Evolutionary conservation across 2,113 vertebrate species (phyloP), one percentile per base, ranked within the genome.

Genomic region (Dipodomys merriami): DNA sequence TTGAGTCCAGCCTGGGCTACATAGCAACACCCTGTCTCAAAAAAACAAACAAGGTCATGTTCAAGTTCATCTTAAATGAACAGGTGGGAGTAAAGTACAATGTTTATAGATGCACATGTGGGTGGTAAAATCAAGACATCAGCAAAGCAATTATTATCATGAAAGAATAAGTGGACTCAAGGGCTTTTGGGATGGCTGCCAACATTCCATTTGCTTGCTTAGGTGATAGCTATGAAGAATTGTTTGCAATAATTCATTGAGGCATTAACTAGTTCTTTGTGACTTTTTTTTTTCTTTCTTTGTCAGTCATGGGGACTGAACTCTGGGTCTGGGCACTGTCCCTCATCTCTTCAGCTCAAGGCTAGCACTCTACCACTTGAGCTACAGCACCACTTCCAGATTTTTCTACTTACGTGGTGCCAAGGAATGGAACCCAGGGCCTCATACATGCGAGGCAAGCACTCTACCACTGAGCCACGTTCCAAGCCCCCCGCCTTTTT

Each of bases 1-100:
- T 71, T 22, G 29, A 84, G 12, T 49, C 19, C 8, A 72, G 46
- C 83, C 69, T 53, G 33, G 49, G n/a, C 68, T 85, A 72, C 23
- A 64, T 46, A 35, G 30, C 53, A 30, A 71, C 30, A 33, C 13
- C 46, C n/a, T 72, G 46, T 72, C 53, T 85, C n/a, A 71, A 67
- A 72, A 72, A 71, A 67, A 8, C 27, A 13, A 29, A 71, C 13
- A 71, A 71, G 11, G 49, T 60, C 57, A 62, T 67, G 22, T 60
- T 83, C 29, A 90, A 67, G 7, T 83, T 95, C 2, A 39, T 57
- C 79, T 60, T 79, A 81, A 69, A 68, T 44, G 83, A 79, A 64
- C 22, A 71, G 4, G 35, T 90, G 23, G 84, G 76, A 49, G 0
- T 79, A 62, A 77, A 64, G 23, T 71, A 27, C 33, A 84, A 27